These are phyloP conservation scores for Neofelis nebulosa DNA, from an alignment of 2,113 vertebrate species.

Conservation along the genomic window DNA sequence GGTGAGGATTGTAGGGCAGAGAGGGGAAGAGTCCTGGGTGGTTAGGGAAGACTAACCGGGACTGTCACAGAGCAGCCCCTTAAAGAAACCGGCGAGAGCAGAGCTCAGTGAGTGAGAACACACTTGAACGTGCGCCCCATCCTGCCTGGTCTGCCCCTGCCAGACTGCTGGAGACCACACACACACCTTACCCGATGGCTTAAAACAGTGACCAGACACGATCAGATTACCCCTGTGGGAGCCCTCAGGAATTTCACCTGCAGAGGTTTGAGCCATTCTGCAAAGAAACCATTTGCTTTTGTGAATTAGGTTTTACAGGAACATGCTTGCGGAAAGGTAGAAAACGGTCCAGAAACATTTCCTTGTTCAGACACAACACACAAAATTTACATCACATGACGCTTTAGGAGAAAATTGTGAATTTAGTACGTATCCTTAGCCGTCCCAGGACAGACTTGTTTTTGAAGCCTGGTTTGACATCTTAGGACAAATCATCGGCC, in stretches of 20 bases:
- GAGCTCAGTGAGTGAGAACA: background rate
- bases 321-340: constrained; percentile 19
- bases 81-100: background rate
- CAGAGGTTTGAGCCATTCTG: background rate
- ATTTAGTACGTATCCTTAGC: background rate
- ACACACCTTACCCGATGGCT: background rate
- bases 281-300: constrained; percentile 2
- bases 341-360: background rate
- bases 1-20: constrained; percentile 60
- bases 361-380: background rate
- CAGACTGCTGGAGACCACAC: background rate
- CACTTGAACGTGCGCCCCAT: background rate
- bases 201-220: background rate
- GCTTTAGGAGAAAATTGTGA: background rate
- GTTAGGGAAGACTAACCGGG: background rate
- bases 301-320: constrained; percentile 23
- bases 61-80: background rate
- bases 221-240: background rate
- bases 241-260: background rate
- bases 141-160: background rate
- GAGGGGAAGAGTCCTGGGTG: background rate
- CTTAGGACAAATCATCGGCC: background rate
- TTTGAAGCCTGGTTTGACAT: background rate
- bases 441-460: background rate
- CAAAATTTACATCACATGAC: background rate